These are phyloP conservation scores for Tenrec ecaudatus DNA, from an alignment of 2,113 vertebrate species.

Conservation along the genomic window DNA sequence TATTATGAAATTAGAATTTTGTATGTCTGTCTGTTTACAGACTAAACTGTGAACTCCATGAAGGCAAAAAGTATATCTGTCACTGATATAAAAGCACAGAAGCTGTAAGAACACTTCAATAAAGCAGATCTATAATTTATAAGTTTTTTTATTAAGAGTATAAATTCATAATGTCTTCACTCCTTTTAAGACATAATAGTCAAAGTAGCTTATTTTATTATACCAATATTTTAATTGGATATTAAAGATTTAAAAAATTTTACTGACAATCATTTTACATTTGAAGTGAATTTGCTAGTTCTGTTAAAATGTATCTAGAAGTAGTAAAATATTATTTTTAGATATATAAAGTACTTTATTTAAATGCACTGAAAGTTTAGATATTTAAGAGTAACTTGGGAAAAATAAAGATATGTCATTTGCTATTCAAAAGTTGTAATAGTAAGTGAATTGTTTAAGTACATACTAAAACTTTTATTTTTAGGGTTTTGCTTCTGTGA, in stretches of 20 bases:
- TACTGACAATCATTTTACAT: constrained; percentile 33
- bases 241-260: constrained; percentile 50
- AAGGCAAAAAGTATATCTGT: background rate
- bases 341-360: constrained; percentile 46
- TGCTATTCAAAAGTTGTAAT: background rate
- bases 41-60: constrained; percentile 30
- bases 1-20: constrained; percentile 13
- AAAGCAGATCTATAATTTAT: constrained; percentile 18
- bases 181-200: constrained; percentile 33
- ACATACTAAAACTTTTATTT: background rate
- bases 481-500: constrained; percentile 36
- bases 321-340: constrained; percentile 38
- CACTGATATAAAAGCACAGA: constrained; percentile 25
- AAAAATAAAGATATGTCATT: constrained; percentile 42
- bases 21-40: constrained; percentile 31
- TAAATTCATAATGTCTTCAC: constrained; percentile 3
- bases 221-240: constrained; percentile 12
- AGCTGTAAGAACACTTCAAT: background rate
- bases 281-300: constrained; percentile 5
- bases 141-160: background rate
- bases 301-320: constrained; percentile 50
- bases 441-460: constrained; percentile 40
- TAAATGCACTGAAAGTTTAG: constrained; percentile 41
- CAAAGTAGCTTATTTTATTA: constrained; percentile 41
- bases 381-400: constrained; percentile 11